A percentile compares a stretch with the other conserved stretches of the same genome.
Conservation (phyloP, 2,797 vertebrate species). For the Menidia menidia region DNA sequence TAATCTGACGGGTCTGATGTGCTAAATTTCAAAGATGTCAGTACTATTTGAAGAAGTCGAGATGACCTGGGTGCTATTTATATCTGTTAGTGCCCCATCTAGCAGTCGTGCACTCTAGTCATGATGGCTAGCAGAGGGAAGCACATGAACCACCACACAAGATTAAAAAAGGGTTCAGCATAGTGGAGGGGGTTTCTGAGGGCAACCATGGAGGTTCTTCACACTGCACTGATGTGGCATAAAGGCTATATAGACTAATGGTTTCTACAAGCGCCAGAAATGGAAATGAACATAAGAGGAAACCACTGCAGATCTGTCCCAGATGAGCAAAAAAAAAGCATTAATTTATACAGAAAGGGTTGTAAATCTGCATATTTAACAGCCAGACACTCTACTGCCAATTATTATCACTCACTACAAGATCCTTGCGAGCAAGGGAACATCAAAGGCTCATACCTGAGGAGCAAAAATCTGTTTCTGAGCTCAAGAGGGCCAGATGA, state of each 20-base stretch:
- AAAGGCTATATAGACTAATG: slow-evolving; percentile 30
- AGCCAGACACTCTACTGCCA: slow-evolving; percentile 15
- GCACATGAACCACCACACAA: slow-evolving; percentile 23
- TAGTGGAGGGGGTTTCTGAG: slow-evolving; percentile 34
- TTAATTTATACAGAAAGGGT: slow-evolving; percentile 26
- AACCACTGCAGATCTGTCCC: slow-evolving; percentile 14
- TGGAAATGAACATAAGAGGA: slow-evolving; percentile 8
- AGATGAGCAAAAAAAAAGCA: slow-evolving; percentile 22
- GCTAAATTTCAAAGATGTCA: slow-evolving; percentile 14
- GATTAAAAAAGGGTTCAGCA: slow-evolving; percentile 50
- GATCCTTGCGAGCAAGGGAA: slow-evolving; percentile 5
- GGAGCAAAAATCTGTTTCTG: slow-evolving; percentile 32
- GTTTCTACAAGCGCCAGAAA: slow-evolving; percentile 22
- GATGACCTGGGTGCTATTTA: slow-evolving; percentile 52
- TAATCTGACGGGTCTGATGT: slow-evolving; percentile 26
- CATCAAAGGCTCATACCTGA: slow-evolving; percentile 21
- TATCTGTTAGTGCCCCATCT: slow-evolving; percentile 47
- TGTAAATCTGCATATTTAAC: slow-evolving; percentile 17
- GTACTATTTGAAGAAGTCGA: slow-evolving; percentile 42
- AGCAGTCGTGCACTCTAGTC: slow-evolving; percentile 51
- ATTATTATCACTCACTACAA: slow-evolving; percentile 12
- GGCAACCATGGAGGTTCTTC: slow-evolving; percentile 34
- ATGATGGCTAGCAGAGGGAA: slow-evolving; percentile 35
- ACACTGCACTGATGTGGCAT: slow-evolving; percentile 35
- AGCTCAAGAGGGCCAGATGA: slow-evolving; percentile 26